A percentile compares a stretch with the other conserved stretches of the same genome.
Conservation (phyloP, 2,113 vertebrate genomes). For the Amblyopsis rosae region DNA sequence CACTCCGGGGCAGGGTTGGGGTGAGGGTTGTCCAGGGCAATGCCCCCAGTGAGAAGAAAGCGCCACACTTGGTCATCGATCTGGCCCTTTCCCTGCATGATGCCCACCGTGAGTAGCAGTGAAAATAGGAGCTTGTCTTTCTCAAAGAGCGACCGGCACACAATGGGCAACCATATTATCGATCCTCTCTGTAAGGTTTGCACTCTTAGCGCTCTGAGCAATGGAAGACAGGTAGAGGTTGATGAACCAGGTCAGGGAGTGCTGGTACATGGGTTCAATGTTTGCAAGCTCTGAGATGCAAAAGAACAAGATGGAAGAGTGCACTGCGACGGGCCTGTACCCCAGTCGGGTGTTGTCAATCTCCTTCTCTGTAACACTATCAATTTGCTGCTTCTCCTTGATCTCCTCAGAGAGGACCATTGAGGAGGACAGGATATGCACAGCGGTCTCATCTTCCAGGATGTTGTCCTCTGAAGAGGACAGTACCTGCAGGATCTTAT, state of each 20-base stretch:
- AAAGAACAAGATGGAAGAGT: constrained; percentile 89
- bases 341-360: constrained; percentile 89
- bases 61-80: constrained; percentile 83
- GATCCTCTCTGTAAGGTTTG: constrained; percentile 77
- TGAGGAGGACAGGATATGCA: constrained; percentile 88
- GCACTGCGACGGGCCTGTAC: constrained; percentile 88
- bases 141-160: constrained; percentile 91
- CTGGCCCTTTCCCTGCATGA: constrained; percentile 83
- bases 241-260: constrained; percentile 91
- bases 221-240: constrained; percentile 86
- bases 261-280: constrained; percentile 95
- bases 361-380: constrained; percentile 83
- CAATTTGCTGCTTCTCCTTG: constrained; percentile 88
- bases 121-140: constrained; percentile 94
- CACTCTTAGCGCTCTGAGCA: constrained; percentile 79
- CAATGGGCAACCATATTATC: constrained; percentile 80
- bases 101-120: constrained; percentile 85
- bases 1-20: constrained; percentile 87
- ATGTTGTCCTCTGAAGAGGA: constrained; percentile 89
- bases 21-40: constrained; percentile 88
- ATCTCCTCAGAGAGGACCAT: constrained; percentile 88
- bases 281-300: constrained; percentile 91
- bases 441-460: constrained; percentile 89
- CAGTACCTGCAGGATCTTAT: constrained; percentile 88
- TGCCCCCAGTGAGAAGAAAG: constrained; percentile 88